These are phyloP conservation scores for Cerastoderma edule DNA, from an alignment of 2,888 invertebrate genomes.

Conservation along the genomic window DNA sequence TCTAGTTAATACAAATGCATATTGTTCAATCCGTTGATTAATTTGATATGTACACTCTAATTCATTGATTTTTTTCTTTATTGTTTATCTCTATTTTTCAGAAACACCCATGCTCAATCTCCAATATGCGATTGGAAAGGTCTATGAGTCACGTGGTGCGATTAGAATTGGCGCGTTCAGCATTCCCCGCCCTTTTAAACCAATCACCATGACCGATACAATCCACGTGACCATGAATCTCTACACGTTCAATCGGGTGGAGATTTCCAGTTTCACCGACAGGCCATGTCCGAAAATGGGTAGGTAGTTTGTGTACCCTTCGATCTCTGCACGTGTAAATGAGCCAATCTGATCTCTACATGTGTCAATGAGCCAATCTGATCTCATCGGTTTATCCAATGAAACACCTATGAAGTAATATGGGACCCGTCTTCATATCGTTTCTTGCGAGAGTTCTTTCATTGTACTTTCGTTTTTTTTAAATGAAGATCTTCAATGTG, in stretches of 20 bases:
- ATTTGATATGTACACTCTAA: neutral
- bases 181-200: conserved; percentile 38
- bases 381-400: too few relatives aligned
- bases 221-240: conserved; percentile 23
- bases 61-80: neutral
- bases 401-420: too few relatives aligned
- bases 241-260: conserved; percentile 39
- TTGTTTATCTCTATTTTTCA: neutral
- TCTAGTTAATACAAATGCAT: too few relatives aligned
- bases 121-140: conserved; percentile 37
- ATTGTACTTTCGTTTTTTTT: too few relatives aligned
- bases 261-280: conserved; percentile 31
- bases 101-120: conserved; percentile 20
- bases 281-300: conserved; percentile 39
- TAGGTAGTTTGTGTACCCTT: too few relatives aligned
- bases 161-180: conserved; percentile 29
- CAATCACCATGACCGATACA: conserved; percentile 5
- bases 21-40: too few relatives aligned
- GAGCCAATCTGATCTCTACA: too few relatives aligned
- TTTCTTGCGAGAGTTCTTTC: too few relatives aligned
- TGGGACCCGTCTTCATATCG: too few relatives aligned
- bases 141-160: conserved; percentile 51
- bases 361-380: too few relatives aligned
- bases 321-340: too few relatives aligned
- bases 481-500: too few relatives aligned